A percentile compares a stretch with the other conserved stretches of the same genome.
These are phyloP conservation scores for Nezara viridula DNA, from an alignment of 2,888 invertebrate species.

Conservation along the genomic window DNA sequence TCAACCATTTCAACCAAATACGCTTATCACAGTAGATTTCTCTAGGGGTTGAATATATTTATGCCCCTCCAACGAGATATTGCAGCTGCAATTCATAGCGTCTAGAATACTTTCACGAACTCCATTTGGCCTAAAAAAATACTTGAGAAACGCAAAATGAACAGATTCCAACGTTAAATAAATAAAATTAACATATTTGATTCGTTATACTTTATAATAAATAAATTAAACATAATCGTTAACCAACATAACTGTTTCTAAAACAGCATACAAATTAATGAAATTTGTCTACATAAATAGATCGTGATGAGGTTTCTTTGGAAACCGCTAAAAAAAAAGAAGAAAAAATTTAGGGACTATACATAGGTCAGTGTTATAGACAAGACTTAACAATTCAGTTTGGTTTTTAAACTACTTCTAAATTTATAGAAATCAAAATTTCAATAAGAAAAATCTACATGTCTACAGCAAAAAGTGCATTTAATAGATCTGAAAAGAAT, in stretches of 20 bases:
- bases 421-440: neutral
- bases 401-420: neutral
- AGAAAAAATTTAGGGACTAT: too few relatives aligned
- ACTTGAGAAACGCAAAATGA: neutral
- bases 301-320: too few relatives aligned
- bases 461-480: neutral
- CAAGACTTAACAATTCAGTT: neutral
- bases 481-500: neutral
- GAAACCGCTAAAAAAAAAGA: too few relatives aligned
- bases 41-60: neutral
- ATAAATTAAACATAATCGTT: too few relatives aligned
- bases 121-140: slow-evolving; percentile 29
- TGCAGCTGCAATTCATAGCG: slow-evolving; percentile 20
- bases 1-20: neutral
- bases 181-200: too few relatives aligned
- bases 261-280: too few relatives aligned
- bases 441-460: neutral
- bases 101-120: slow-evolving; percentile 17
- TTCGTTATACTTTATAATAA: too few relatives aligned
- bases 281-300: too few relatives aligned
- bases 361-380: neutral
- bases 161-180: too few relatives aligned
- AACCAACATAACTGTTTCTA: too few relatives aligned
- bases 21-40: neutral
- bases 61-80: neutral